A percentile compares a stretch with the other conserved stretches of the same genome.
phyloP scores from a whole-genome alignment of 2,888 invertebrate species.

The Timema cristinae region DNA sequence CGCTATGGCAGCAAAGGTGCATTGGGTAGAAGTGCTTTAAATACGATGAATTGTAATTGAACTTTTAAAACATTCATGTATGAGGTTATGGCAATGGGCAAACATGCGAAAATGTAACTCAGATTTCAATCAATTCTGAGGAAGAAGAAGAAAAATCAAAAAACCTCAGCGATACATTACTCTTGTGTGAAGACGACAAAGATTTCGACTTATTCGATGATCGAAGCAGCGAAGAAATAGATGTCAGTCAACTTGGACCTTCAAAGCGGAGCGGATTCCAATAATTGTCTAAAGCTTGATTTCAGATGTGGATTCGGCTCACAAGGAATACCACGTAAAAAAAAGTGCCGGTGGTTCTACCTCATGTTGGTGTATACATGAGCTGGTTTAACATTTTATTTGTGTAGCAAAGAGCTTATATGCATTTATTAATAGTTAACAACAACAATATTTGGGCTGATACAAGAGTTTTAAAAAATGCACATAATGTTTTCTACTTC shows the following conservation, averaged over 20 bases:
- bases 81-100: slow-evolving; percentile 28
- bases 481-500: no score
- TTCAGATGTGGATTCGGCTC: slow-evolving; percentile 38
- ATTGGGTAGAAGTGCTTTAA: no score
- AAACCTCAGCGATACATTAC: slow-evolving; percentile 30
- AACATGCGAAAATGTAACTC: slow-evolving; percentile 33
- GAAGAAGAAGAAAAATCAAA: slow-evolving; percentile 33
- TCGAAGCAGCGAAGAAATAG: slow-evolving; percentile 23
- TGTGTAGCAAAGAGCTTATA: no score
- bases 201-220: slow-evolving; percentile 1
- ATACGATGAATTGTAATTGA: no score
- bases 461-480: no score
- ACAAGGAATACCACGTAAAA: no score
- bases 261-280: slow-evolving; percentile 22
- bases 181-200: slow-evolving; percentile 28
- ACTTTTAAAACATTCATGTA: slow-evolving; percentile 19
- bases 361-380: slow-evolving; percentile 15
- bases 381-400: no score
- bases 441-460: no score
- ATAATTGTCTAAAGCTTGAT: slow-evolving; percentile 21
- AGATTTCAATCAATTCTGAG: slow-evolving; percentile 32
- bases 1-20: no score
- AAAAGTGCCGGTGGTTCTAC: slow-evolving; percentile 39
- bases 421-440: no score
- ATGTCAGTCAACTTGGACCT: slow-evolving; percentile 26